Conservation (phyloP, 2,797 vertebrate species). For the Enteromius treurensis region DNA sequence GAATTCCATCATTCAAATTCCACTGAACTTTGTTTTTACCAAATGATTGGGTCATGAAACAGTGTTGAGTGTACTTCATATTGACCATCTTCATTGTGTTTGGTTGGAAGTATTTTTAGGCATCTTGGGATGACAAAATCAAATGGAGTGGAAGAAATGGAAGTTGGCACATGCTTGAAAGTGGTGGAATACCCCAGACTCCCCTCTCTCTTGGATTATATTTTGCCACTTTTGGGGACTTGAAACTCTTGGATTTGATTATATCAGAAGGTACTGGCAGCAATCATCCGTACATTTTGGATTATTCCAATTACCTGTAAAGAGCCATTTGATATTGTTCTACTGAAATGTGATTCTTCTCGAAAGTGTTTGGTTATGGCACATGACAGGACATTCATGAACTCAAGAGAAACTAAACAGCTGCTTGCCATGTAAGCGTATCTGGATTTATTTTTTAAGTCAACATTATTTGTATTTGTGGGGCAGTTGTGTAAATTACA, state of each 20-base stretch:
- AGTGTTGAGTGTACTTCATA: conserved; percentile 73
- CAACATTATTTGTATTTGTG: conserved; percentile 99
- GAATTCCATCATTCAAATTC: conserved; percentile 64
- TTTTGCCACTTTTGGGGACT: conserved; percentile 65
- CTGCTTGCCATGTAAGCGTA: conserved; percentile 99
- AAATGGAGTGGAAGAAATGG: conserved; percentile 63
- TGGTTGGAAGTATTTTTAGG: conserved; percentile 68
- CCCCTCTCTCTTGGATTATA: conserved; percentile 67
- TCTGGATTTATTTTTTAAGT: conserved; percentile 99
- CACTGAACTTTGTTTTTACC: conserved; percentile 62
- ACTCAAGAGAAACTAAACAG: conserved; percentile 74
- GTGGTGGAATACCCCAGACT: conserved; percentile 63
- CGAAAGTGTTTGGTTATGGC: conserved; percentile 75
- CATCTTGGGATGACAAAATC: conserved; percentile 73
- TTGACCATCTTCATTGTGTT: conserved; percentile 67
- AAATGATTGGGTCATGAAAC: conserved; percentile 78
- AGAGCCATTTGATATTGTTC: conserved; percentile 84
- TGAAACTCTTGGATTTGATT: conserved; percentile 63
- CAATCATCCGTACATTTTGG: conserved; percentile 54
- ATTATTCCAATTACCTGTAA: conserved; percentile 73
- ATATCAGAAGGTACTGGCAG: conserved; percentile 68
- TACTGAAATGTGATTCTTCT: conserved; percentile 81
- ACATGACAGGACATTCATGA: conserved; percentile 78
- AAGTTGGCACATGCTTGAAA: conserved; percentile 57
- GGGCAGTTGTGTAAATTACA: conserved; percentile 98